Evolutionary conservation across 2,797 vertebrate species (phyloP), one percentile per base, ranked within the genome.

Genomic region (Typhlichthys subterraneus): DNA sequence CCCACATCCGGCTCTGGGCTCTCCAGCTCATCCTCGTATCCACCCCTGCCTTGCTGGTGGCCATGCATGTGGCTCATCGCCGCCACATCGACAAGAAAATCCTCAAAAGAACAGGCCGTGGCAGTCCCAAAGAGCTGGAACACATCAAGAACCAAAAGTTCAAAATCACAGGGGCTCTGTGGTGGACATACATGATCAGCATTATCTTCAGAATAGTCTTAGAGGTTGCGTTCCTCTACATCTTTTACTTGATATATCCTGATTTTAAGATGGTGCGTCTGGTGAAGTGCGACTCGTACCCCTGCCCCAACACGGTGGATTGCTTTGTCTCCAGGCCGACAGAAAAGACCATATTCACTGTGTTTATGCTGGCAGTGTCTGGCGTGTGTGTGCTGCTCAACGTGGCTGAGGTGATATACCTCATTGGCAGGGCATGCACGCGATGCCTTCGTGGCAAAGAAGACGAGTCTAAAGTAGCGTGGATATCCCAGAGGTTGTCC

Each of bases 161-260:
- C 72, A 91, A 93, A 79, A 97, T 99, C 84, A 90, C 92, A 0
- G 97, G 97, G 2, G 94, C 95, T 0, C 89, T 99, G 63, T 99
- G 97, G 97, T 99, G 97, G 97, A 99, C 97, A 0, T 99, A 99
- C 0, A 91, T 96, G 85, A 92, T 94, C 89, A 99, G 97, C 0
- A 95, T 99, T 49, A 57, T 97, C 73, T 98, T 99, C 88, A 92
- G 97, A 74, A 92, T 99, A 47, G 19, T 95, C 76, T 94, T 99
- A 0, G 97, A 99, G 81, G 94, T 93, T 0, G 92, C 91, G 17
- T 99, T 99, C 86, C 95, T 99, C 88, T 99, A 98, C 76, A 93
- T 99, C 88, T 99, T 99, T 91, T 99, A 98, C 79, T 51, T 94
- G 84, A 94, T 99, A 88, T 99, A 99, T 87, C 97, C 97, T 0